Evolutionary conservation across 2,797 vertebrate genomes (phyloP).

Genomic region (Antrozous pallidus): DNA sequence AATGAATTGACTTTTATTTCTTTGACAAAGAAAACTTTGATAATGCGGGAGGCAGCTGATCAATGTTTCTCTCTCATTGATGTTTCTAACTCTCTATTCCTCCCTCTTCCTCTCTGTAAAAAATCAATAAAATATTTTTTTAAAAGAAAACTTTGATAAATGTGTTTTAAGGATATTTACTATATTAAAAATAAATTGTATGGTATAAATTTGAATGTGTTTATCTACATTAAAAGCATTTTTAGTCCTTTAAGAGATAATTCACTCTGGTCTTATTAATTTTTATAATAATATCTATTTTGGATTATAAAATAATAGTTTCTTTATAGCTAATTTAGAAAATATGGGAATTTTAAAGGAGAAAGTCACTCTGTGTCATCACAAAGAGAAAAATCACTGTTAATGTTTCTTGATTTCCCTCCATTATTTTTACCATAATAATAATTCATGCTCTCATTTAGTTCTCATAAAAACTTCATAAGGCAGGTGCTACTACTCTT

Average conservation of each 20-base stretch:
- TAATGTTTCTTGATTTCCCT: too few relatives aligned
- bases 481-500: too few relatives aligned
- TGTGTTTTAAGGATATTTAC: background rate
- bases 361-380: background rate
- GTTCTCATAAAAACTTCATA: too few relatives aligned
- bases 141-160: background rate
- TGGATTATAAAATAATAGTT: background rate
- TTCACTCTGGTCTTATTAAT: background rate
- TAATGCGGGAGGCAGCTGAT: too few relatives aligned
- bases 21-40: background rate
- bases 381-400: too few relatives aligned
- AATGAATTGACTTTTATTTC: background rate
- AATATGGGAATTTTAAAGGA: background rate
- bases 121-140: background rate
- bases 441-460: too few relatives aligned
- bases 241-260: background rate
- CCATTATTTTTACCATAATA: too few relatives aligned
- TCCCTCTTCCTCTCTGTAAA: too few relatives aligned
- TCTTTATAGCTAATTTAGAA: background rate
- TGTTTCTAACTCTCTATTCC: too few relatives aligned
- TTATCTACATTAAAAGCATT: background rate
- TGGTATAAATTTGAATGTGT: background rate
- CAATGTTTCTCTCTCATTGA: too few relatives aligned
- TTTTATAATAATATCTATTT: slow-evolving; percentile 17
- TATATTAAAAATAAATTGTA: background rate